Conservation (phyloP, 2,888 invertebrate genomes). For the Hyposoter didymator region DNA sequence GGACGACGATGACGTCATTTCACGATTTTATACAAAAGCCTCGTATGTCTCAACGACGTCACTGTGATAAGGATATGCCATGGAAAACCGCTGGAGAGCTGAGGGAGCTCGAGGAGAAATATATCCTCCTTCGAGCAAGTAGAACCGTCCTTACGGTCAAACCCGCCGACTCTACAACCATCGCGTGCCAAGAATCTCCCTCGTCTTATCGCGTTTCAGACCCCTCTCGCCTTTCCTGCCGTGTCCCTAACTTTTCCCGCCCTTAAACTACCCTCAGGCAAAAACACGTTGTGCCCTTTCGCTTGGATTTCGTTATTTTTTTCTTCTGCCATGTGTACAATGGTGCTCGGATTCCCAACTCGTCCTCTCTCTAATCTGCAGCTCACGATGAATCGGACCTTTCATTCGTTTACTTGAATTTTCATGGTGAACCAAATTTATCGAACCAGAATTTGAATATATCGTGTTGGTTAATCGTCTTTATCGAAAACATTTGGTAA, state of each 20-base stretch:
- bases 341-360: background rate
- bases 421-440: background rate
- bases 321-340: slow-evolving; percentile 33
- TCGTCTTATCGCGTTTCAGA: slow-evolving; percentile 69
- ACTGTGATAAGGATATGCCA: slow-evolving; percentile 63
- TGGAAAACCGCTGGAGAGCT: slow-evolving; percentile 18
- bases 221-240: slow-evolving; percentile 43
- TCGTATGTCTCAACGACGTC: slow-evolving; percentile 70
- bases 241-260: slow-evolving; percentile 11
- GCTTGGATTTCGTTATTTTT: slow-evolving; percentile 31
- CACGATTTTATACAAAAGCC: slow-evolving; percentile 35
- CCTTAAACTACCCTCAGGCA: slow-evolving; percentile 27
- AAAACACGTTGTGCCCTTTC: slow-evolving; percentile 50
- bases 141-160: slow-evolving; percentile 71
- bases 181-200: slow-evolving; percentile 74
- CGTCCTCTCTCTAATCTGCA: background rate
- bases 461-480: background rate
- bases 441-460: background rate
- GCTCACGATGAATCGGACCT: background rate
- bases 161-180: slow-evolving; percentile 57
- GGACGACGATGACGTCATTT: slow-evolving; percentile 72
- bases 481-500: too few relatives aligned
- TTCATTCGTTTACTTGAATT: background rate
- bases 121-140: slow-evolving; percentile 58
- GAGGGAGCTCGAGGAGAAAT: slow-evolving; percentile 47